Evolutionary conservation across 92 coral and sea anemone species (phyloP).

Genomic region (Hydrozoanthus gracilis): DNA sequence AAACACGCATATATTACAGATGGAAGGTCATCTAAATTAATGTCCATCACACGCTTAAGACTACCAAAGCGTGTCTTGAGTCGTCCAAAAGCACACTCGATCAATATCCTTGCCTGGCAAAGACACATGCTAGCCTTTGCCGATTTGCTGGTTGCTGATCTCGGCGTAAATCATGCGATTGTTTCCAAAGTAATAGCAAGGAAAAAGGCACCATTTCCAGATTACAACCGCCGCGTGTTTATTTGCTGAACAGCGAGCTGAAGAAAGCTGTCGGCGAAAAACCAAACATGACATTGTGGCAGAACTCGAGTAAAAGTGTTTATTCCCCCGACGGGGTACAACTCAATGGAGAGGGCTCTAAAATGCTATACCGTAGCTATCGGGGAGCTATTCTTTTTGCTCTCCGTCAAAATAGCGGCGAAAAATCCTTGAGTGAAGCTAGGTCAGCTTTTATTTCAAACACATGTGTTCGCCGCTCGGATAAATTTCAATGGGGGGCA

Average conservation of each 20-base stretch:
- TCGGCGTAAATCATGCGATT: too few relatives aligned
- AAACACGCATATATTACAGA: not conserved
- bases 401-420: not conserved
- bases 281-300: not conserved
- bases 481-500: too few relatives aligned
- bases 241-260: too few relatives aligned
- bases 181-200: too few relatives aligned
- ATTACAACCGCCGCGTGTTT: too few relatives aligned
- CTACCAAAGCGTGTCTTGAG: not conserved
- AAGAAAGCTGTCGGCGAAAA: conserved; percentile 15
- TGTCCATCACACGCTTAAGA: not conserved
- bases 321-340: conserved; percentile 3
- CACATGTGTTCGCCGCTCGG: not conserved
- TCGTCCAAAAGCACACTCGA: not conserved
- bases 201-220: too few relatives aligned
- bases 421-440: not conserved
- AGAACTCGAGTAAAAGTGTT: not conserved
- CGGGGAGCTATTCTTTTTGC: conserved; percentile 22
- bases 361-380: not conserved
- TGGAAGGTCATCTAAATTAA: not conserved
- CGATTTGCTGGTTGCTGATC: too few relatives aligned
- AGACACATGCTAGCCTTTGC: not conserved
- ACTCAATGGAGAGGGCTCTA: not conserved
- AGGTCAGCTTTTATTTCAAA: not conserved
- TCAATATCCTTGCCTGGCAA: not conserved